Evolutionary conservation across 2,888 invertebrate species (phyloP), one percentile per base, ranked within the genome.

Genomic region (Abrostola tripartita): DNA sequence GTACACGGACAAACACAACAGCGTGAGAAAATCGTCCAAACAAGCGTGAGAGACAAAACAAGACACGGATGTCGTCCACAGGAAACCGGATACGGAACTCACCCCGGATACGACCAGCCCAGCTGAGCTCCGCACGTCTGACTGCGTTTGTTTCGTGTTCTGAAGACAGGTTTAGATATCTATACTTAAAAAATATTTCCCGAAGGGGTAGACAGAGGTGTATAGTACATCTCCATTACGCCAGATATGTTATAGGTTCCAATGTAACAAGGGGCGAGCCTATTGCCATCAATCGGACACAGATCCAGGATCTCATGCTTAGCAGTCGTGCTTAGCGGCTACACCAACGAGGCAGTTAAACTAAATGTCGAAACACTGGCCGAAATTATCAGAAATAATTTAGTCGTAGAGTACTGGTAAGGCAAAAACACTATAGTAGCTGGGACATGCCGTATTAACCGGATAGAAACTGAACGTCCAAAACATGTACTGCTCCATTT

Each of bases 81-180:
- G 0, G 6, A 12, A 0, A 54, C 71, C 71, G 6, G 5, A 59
- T 49, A 68, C 5, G 5, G 5, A 64, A 72, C 72, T 72, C 61
- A 72, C 72, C 72, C 72, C 61, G 0, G 74, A 35, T 0, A 72
- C 58, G 10, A 73, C 50, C 0, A 71, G 24, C 9, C 7, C 55
- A 10, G 36, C 9, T 0, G 35, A 53, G 0, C 44, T 62, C 12
- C 68, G 63, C 7, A 6, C n/a, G 5, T 49, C 47, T 0, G 60
- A 5, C 12, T 72, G 73, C 60, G 54, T 35, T 44, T 63, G 54
- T 0, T 51, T 56, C 38, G 64, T 50, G 6, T 72, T 68, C 72
- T 72, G 61, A 36, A 14, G 49, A 49, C 5, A 41, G 6, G 44
- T 10, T 1, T 24, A 24, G 1, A 24, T 24, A 24, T 4, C 24